A percentile compares a stretch with the other conserved stretches of the same genome.
Conservation (phyloP, 2,888 invertebrate species). For the Selenia dentaria region DNA sequence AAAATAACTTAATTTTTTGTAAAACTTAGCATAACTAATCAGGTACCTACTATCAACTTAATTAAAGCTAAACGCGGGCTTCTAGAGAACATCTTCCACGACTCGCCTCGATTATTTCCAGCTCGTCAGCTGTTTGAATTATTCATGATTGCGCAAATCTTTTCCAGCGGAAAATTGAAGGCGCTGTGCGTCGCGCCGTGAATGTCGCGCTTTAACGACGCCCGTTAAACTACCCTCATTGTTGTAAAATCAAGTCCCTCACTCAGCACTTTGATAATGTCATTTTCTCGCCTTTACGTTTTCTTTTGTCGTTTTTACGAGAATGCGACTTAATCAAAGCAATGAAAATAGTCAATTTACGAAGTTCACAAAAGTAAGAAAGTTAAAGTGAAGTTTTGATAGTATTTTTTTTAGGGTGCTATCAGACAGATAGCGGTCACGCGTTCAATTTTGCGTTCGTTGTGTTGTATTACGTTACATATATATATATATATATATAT, state of each 20-base stretch:
- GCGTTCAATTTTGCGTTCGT: too few relatives aligned
- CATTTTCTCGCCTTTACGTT: slow-evolving; percentile 2
- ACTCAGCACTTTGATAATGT: not conserved
- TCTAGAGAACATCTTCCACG: slow-evolving; percentile 1
- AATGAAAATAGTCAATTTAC: too few relatives aligned
- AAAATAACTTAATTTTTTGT: too few relatives aligned
- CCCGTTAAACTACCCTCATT: slow-evolving; percentile 20
- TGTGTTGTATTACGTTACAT: too few relatives aligned
- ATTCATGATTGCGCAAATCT: slow-evolving; percentile 25
- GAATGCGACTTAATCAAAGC: not conserved
- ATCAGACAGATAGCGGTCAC: too few relatives aligned
- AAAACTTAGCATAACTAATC: too few relatives aligned
- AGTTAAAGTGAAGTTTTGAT: too few relatives aligned
- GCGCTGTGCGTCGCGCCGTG: slow-evolving; percentile 10
- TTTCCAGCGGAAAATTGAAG: slow-evolving; percentile 1
- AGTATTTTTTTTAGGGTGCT: too few relatives aligned
- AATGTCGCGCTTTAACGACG: slow-evolving; percentile 19
- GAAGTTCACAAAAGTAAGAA: too few relatives aligned
- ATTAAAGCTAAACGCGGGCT: not conserved
- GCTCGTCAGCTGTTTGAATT: slow-evolving; percentile 10
- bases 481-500: too few relatives aligned
- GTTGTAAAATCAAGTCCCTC: slow-evolving; percentile 5
- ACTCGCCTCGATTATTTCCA: slow-evolving; percentile 16
- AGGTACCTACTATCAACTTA: too few relatives aligned
- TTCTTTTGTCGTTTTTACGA: not conserved